Evolutionary conservation across 2,797 vertebrate species (phyloP).

Genomic region (Girardinus metallicus): DNA sequence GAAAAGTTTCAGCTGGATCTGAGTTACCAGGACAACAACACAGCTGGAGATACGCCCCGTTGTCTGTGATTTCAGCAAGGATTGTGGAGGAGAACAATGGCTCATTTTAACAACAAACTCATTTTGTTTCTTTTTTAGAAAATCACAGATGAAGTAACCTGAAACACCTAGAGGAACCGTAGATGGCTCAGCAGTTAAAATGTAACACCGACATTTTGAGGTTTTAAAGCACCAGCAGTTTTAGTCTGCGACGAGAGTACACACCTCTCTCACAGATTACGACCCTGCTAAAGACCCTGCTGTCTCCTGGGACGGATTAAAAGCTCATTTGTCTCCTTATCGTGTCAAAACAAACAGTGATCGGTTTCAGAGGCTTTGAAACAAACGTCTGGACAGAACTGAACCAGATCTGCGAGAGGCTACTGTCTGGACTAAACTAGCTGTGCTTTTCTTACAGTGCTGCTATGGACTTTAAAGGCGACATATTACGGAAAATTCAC

Average conservation of each 20-base stretch:
- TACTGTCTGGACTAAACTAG: not conserved
- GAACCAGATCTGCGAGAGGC: not conserved
- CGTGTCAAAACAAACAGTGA: not conserved
- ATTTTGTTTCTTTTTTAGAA: not conserved
- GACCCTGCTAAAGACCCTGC: not conserved
- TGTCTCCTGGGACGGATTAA: not conserved
- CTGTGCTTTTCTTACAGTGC: not conserved
- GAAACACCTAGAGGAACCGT: slow-evolving; percentile 27
- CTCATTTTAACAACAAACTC: not conserved
- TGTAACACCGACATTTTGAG: slow-evolving; percentile 3
- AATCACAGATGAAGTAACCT: slow-evolving; percentile 6
- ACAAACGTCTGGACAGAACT: not conserved
- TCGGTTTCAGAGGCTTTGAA: not conserved
- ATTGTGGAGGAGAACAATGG: not conserved
- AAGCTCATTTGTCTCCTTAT: not conserved
- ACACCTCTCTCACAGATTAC: not conserved
- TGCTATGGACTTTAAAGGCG: not conserved
- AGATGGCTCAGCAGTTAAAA: slow-evolving; percentile 19
- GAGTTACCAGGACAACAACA: slow-evolving; percentile 8
- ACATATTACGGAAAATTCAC: not conserved
- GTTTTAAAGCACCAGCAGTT: slow-evolving; percentile 1
- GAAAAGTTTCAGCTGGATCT: not conserved
- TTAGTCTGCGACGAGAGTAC: not conserved
- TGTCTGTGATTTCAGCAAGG: slow-evolving; percentile 34
- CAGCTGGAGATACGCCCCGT: slow-evolving; percentile 22